Evolutionary conservation across 2,888 invertebrate genomes (phyloP).

Genomic region (Ceriagrion tenellum): DNA sequence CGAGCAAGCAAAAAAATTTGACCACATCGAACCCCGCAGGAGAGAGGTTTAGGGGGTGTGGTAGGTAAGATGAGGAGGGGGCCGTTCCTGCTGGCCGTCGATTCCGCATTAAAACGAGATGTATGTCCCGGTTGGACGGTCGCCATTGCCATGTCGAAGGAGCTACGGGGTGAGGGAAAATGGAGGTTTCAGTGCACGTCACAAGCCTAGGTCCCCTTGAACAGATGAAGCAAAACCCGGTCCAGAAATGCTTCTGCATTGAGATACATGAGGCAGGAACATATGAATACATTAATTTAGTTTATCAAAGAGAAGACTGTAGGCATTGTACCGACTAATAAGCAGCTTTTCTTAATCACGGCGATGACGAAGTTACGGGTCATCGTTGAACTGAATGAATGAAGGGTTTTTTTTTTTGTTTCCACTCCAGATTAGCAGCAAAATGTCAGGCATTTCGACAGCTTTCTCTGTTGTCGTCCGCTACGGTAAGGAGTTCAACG

Average conservation of each 20-base stretch:
- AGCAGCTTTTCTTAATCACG: no score
- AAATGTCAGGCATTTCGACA: no score
- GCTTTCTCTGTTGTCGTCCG: no score
- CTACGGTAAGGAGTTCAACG: no score
- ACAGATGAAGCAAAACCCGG: neutral
- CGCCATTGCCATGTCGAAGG: neutral
- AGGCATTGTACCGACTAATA: no score
- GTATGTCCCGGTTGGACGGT: neutral
- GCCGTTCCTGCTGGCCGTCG: neutral
- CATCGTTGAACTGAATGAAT: no score
- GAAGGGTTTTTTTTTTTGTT: no score
- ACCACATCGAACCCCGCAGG: neutral
- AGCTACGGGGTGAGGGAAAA: neutral
- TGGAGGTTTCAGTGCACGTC: neutral
- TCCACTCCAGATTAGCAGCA: no score
- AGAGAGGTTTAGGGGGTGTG: neutral
- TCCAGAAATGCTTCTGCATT: neutral
- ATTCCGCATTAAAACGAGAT: constrained; percentile 10
- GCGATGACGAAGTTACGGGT: no score
- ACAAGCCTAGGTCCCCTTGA: neutral
- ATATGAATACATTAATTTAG: no score
- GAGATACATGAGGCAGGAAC: neutral
- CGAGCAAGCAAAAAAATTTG: neutral
- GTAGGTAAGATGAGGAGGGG: neutral
- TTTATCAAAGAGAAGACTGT: no score